Evolutionary conservation across 2,888 invertebrate species (phyloP), one percentile per base, ranked within the genome.

Genomic region (Ecliptopera silaceata): DNA sequence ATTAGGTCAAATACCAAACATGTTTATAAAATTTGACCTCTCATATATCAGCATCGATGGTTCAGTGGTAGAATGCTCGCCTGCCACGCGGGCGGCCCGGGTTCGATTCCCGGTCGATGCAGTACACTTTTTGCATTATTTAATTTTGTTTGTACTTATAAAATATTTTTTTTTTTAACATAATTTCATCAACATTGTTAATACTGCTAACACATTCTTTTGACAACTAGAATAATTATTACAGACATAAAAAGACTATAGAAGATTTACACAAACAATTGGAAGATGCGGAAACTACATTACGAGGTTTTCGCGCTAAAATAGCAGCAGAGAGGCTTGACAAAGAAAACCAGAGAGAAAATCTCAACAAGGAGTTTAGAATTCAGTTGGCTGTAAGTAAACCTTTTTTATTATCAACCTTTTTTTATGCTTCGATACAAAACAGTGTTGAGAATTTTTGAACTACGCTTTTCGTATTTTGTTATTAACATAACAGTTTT

Each of bases 51-150:
- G 91, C 91, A 91, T 91, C 91, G 91, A 89, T 91, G 91, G 91
- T 91, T 91, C 91, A 91, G 91, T 92, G 91, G 91, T 92, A 91
- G 91, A 91, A 91, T 91, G 91, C 91, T 91, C 91, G 91, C 91
- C 91, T 91, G 92, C 91, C 91, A 91, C 91, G 91, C 91, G 91
- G 91, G 86, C 84, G 84, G 83, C 85, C 84, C 85, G 85, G 88
- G 88, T 88, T 88, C 88, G 88, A 88, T 88, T 88, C 88, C 88
- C 88, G 88, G 88, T 86, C 87, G 88, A 88, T 88, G 88, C 87
- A 88, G 0, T 1, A 1, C 0, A 12, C 63, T 80, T 84, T 81
- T 77, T 70, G 61, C 15, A 1, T 54, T 50, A n/a, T n/a, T 60
- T 56, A 49, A 26, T 59, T 65, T 61, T 39, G 2, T 31, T 31